phyloP scores from a whole-genome alignment of 2,113 vertebrate genomes.

The Ancistrus triradiatus region DNA sequence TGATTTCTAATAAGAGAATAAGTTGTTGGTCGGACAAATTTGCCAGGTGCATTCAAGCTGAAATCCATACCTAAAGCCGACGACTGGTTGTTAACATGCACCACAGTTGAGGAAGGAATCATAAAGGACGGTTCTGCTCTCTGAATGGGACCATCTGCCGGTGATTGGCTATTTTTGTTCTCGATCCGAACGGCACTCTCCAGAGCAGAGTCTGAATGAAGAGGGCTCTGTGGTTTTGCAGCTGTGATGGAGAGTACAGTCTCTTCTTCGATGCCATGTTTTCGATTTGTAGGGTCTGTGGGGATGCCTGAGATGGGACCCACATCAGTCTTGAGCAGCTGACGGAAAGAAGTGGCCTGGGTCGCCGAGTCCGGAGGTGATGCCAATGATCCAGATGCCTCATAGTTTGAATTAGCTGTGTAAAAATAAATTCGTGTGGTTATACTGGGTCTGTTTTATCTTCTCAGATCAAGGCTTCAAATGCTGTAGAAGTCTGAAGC shows the following conservation, averaged over 20 bases:
- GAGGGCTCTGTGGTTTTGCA: conserved; percentile 58
- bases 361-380: conserved; percentile 46
- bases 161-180: conserved; percentile 69
- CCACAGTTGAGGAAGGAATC: conserved; percentile 50
- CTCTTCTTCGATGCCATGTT: conserved; percentile 54
- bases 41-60: conserved; percentile 53
- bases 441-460: conserved; percentile 1
- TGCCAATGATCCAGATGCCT: conserved; percentile 65
- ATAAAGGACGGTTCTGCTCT: conserved; percentile 60
- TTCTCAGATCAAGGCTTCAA: conserved; percentile 2
- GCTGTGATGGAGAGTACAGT: conserved; percentile 65
- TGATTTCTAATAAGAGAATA: conserved; percentile 32
- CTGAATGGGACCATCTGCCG: conserved; percentile 63
- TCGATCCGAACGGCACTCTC: conserved; percentile 65
- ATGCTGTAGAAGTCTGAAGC: conserved; percentile 16
- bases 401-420: conserved; percentile 62
- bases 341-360: conserved; percentile 46
- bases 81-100: conserved; percentile 55
- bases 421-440: conserved; percentile 26
- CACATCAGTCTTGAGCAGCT: conserved; percentile 50
- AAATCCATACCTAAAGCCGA: conserved; percentile 81
- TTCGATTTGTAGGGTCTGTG: conserved; percentile 50
- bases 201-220: conserved; percentile 66
- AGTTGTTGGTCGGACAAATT: conserved; percentile 42
- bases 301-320: conserved; percentile 54